Conservation (phyloP, 2,113 vertebrate species). For the Mustela lutreola region DNA sequence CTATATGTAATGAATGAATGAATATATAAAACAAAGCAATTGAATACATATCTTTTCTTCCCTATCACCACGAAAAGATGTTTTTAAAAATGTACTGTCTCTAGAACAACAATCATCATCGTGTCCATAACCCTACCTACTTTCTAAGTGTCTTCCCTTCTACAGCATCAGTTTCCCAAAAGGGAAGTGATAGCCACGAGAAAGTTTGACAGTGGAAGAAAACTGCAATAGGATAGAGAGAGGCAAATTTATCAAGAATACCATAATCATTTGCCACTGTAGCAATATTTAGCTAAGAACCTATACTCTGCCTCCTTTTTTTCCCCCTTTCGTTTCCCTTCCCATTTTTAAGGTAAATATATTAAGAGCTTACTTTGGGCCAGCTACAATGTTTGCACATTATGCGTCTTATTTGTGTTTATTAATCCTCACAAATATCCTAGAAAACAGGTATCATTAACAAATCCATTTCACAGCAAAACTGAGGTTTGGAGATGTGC, state of each 20-base stretch:
- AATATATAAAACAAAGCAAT: neutral
- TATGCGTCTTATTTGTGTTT: neutral
- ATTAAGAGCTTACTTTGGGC: neutral
- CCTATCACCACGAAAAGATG: neutral
- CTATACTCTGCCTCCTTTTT: neutral
- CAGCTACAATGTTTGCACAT: neutral
- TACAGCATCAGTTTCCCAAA: neutral
- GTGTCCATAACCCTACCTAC: neutral
- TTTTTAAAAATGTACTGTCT: neutral
- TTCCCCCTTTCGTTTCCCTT: neutral
- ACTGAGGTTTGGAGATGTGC: neutral
- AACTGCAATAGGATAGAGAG: neutral
- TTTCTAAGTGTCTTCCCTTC: neutral
- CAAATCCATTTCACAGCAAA: neutral
- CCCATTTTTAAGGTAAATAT: neutral
- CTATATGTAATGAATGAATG: neutral
- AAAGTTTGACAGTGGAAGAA: neutral
- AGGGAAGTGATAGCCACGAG: neutral
- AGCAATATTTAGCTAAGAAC: neutral
- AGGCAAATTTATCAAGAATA: neutral
- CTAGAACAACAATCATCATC: neutral
- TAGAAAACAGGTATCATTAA: neutral
- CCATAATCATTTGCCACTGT: neutral
- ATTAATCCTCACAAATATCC: neutral
- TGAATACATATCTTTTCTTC: neutral